Conservation (phyloP, 2,888 invertebrate species). For the Callinectes sapidus region DNA sequence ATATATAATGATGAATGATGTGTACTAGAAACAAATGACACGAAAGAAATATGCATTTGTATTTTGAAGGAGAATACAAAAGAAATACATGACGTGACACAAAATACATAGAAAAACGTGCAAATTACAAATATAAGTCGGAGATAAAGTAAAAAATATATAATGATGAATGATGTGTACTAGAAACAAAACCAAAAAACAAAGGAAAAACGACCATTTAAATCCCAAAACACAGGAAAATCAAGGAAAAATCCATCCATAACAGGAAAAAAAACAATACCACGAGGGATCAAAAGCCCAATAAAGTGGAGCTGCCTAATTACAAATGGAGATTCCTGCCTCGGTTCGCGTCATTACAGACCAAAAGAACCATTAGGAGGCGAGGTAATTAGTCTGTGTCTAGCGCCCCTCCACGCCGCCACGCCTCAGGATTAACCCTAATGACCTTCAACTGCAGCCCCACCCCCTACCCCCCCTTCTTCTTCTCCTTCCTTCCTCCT, state of each 20-base stretch:
- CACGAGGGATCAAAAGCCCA: not conserved
- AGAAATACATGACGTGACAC: too few relatives aligned
- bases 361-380: slow-evolving; percentile 15
- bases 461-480: not conserved
- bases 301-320: slow-evolving; percentile 24
- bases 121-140: too few relatives aligned
- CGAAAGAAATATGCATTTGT: not conserved
- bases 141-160: too few relatives aligned
- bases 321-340: slow-evolving; percentile 27
- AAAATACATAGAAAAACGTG: too few relatives aligned
- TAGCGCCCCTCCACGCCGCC: slow-evolving; percentile 26
- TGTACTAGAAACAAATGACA: not conserved
- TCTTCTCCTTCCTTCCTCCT: not conserved
- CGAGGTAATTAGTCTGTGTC: slow-evolving; percentile 28
- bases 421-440: slow-evolving; percentile 20
- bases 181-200: too few relatives aligned
- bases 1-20: too few relatives aligned
- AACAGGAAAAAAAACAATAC: not conserved
- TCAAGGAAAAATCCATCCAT: not conserved
- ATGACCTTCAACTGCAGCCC: not conserved
- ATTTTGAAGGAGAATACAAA: too few relatives aligned
- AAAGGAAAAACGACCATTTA: not conserved
- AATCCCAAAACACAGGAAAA: not conserved
- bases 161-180: too few relatives aligned
- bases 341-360: slow-evolving; percentile 14